Conservation (phyloP, 2,888 invertebrate species). For the Agrochola circellaris region DNA sequence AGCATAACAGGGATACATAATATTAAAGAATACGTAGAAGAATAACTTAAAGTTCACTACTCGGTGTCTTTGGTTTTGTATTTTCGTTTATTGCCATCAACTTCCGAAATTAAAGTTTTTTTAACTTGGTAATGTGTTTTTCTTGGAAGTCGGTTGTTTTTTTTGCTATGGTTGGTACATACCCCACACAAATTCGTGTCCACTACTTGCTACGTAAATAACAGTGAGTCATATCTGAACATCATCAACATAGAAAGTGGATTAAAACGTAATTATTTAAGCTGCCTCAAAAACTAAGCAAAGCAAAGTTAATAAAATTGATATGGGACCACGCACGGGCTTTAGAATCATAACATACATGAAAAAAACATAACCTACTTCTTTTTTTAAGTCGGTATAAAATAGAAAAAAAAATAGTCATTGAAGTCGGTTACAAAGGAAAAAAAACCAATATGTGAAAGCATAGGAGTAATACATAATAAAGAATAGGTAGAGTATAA, state of each 20-base stretch:
- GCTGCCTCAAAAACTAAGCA: background rate
- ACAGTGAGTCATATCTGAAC: background rate
- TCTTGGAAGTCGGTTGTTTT: too few relatives aligned
- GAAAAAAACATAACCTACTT: background rate
- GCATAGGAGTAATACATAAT: slow-evolving; percentile 2
- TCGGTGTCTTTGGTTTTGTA: too few relatives aligned
- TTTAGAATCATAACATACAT: too few relatives aligned
- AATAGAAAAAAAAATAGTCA: background rate
- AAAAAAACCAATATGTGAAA: slow-evolving; percentile 2
- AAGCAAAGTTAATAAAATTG: background rate
- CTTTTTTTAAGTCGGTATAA: background rate
- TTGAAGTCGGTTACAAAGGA: background rate
- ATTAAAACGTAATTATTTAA: too few relatives aligned
- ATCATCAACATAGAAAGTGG: background rate
- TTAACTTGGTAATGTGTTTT: background rate
- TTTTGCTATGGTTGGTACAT: too few relatives aligned
- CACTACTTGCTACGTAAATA: background rate
- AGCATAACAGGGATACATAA: slow-evolving; percentile 16
- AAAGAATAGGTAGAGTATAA: background rate
- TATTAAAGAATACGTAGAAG: slow-evolving; percentile 2
- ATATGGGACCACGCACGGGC: background rate
- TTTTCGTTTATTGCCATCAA: background rate
- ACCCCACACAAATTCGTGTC: too few relatives aligned
- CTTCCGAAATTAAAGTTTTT: background rate
- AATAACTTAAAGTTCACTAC: background rate